Base-by-base conservation (phyloP, 2,113 vertebrate genomes). In the Caretta caretta region DNA sequence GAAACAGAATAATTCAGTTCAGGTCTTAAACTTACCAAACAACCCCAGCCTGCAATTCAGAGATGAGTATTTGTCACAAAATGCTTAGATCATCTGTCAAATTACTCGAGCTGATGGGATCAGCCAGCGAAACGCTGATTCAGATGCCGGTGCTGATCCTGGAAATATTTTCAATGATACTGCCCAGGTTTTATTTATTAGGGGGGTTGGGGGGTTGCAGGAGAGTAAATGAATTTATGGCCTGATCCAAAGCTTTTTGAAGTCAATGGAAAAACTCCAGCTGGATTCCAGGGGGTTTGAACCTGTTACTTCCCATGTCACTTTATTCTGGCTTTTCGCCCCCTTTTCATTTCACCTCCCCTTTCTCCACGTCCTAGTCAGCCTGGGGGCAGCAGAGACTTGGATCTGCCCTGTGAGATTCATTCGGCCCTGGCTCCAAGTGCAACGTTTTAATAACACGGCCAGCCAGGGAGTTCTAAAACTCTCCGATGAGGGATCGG, bases 401-500 rank as follows among this genome's bases (percentile, higher is more conserved):
- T 19, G 25, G 53, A 2, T 5, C 79, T 51, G 90, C 76, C 42
- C 92, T 25, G 42, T 0, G 0, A 96, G 81, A 85, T 80, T 83
- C 72, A 35, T 82, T 81, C 91, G 49, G 38, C 24, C 56, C 88
- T 89, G 80, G 86, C 56, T 94, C 83, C 56, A 57, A 91, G 86
- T 96, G 76, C 75, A 88, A 87, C n/a, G 17, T 92, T 97, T 94
- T 69, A 97, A 96, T 97, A 86, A 92, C 93, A 75, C 0, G 0
- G 78, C 79, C 51, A 91, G 95, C 59, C 88, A 92, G 92, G 88
- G 97, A 95, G 90, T 93, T 83, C 92, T 97, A 95, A 97, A 92
- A 91, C 96, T 96, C 96, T 97, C 96, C 1, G 17, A 97, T 1
- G 17, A 97, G 95, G 89, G 96, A 96, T 96, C 89, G 89, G 95